Base-by-base conservation (phyloP, 1,140 invertebrate species). In the Leptinotarsa lineolata region DNA sequence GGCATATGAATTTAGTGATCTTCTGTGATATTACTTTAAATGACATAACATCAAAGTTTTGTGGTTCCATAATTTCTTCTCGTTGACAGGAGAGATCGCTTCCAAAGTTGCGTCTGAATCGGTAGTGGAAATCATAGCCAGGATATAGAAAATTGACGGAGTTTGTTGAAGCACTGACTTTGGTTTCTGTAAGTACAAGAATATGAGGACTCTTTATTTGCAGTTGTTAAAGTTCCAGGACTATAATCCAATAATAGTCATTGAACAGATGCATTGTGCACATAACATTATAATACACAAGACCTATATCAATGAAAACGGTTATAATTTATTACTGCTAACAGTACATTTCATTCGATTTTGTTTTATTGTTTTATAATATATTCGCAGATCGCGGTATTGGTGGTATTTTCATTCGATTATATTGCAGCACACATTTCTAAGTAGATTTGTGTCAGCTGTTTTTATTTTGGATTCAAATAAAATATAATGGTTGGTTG, bases 271-370 rank as follows among this genome's bases (percentile, higher is more conserved):
- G 69, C 60, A 76, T 73, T 76, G 71, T 66, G 68, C 64, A 73
- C 48, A 59, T 60, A 68, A 76, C 73, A 73, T 68, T 48, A 74
- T 66, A 24, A 65, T 68, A 63, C 69, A 46, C 24, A 72, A 73
- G 74, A 76, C 74, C 72, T 76, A 76, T 76, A 76, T 76, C 58
- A 72, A 66, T 66, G 64, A 30, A 58, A 72, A 71, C 69, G 60
- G 69, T 63, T 71, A 71, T 71, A 71, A 63, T 71, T 71, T 71
- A 71, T 24, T 63, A 16, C 48, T 18, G 11, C 60, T 71, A 71
- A 71, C 69, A 71, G 69, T 71, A 71, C 60, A 71, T 71, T 63
- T 69, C 20, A 68, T 48, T 68, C 44, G 67, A 58, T 45, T 68
- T 68, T 16, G 48, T 54, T 68, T 54, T 45, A 63, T 63, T 63